Base-by-base conservation (phyloP, 1,140 invertebrate species). In the Leptestheria dahalacensis region DNA sequence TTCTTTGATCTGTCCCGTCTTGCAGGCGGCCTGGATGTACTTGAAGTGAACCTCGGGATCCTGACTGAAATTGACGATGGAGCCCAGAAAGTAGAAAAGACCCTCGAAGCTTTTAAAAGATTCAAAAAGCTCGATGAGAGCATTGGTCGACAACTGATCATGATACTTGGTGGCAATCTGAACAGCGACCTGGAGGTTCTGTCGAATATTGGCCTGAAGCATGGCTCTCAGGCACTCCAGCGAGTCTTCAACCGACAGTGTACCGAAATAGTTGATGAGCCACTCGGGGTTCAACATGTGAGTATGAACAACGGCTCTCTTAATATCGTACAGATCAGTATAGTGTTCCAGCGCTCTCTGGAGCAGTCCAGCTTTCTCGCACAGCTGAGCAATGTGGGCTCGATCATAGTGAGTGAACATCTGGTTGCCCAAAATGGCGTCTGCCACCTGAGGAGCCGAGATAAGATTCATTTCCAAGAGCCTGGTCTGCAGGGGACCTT, bases 401-500 rank as follows among this genome's bases (percentile, higher is more conserved):
- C 91, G 79, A 74, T 99, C 96, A 72, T 99, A 99, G 72, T 99
- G 94, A 1, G 93, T 96, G 72, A 99, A 99, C 94, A 99, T 99
- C 68, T 96, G 89, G 75, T 99, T 99, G 56, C 93, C 91, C 11
- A 99, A 75, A 69, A 99, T 99, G 25, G 97, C 97, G 78, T 99
- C 97, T 18, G 97, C 97, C 41, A 99, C 95, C 75, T 98, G 94
- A 3, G 97, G 97, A 9, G 95, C 95, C 20, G 92, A 93, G 80
- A 98, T 85, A 59, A 99, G 75, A 77, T 99, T 99, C 94, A 99
- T 99, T 74, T 99, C 97, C 21, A 99, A 74, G 2, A 99, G 75
- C 61, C 95, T 81, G 0, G 96, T 99, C 72, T 99, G 97, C 46
- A 99, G 74, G n/a, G 93, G 86, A 49, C 91, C 95, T 75, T 99